Percentiles rank a stretch among this genome's conserved stretches.
Evolutionary conservation across 1,140 invertebrate genomes (phyloP).

Genomic region (Trichogramma pretiosum): DNA sequence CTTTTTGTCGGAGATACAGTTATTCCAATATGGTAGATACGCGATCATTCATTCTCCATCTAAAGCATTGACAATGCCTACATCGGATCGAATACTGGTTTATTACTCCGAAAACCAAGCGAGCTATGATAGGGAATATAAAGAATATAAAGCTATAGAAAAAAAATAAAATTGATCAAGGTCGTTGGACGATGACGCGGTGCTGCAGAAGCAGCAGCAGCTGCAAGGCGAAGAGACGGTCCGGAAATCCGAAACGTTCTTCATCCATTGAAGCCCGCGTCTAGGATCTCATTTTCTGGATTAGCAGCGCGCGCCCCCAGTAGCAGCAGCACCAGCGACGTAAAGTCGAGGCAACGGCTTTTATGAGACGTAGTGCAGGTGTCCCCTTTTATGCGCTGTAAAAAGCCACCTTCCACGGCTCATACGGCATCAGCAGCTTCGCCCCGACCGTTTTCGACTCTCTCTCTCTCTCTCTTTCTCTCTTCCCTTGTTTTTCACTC

Average conservation of each 20-base stretch:
- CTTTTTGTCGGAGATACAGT: constrained; percentile 12
- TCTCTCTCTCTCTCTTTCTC: neutral
- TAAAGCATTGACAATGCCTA: constrained; percentile 1
- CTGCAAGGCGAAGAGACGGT: neutral
- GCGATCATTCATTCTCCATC: too few relatives aligned
- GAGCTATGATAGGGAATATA: constrained; percentile 5
- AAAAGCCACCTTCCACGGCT: constrained; percentile 6
- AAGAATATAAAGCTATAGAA: too few relatives aligned
- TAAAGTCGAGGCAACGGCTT: constrained; percentile 16
- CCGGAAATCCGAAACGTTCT: constrained; percentile 8
- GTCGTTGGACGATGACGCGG: neutral
- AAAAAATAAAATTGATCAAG: neutral
- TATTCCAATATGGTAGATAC: constrained; percentile 6
- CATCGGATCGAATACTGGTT: constrained; percentile 4
- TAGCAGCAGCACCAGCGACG: too few relatives aligned
- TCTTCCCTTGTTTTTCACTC: constrained; percentile 7
- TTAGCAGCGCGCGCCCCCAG: constrained; percentile 21
- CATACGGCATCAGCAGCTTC: neutral
- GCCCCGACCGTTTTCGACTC: too few relatives aligned
- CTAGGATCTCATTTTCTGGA: constrained; percentile 23
- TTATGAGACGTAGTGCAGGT: constrained; percentile 4
- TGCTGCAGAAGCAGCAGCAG: neutral
- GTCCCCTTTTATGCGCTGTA: constrained; percentile 12
- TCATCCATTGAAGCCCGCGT: constrained; percentile 6
- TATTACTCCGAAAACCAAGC: constrained; percentile 5